These are phyloP conservation scores for Scelioninae gen. 1 DNA, from an alignment of 2,888 invertebrate genomes.

Conservation along the genomic window DNA sequence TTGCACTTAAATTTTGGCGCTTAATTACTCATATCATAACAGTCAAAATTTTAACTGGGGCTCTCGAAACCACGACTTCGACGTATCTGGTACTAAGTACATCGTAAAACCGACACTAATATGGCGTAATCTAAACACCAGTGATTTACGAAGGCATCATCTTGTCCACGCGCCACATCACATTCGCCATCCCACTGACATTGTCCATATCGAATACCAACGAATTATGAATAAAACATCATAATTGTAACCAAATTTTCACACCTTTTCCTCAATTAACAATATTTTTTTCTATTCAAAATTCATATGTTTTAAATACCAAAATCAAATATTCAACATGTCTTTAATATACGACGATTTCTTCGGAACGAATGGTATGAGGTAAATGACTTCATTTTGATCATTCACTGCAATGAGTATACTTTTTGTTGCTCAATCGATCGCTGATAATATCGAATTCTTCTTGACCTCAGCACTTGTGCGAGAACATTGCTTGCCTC, in stretches of 20 bases:
- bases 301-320: constrained; percentile 18
- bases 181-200: constrained; percentile 54
- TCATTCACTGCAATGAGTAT: constrained; percentile 59
- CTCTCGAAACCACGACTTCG: constrained; percentile 68
- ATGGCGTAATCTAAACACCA: constrained; percentile 81
- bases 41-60: constrained; percentile 50
- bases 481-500: constrained; percentile 38
- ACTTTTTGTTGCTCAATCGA: constrained; percentile 51
- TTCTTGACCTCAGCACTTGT: constrained; percentile 61
- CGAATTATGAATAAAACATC: constrained; percentile 13
- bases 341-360: constrained; percentile 46
- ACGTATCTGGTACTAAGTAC: constrained; percentile 75
- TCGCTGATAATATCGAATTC: constrained; percentile 63
- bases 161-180: constrained; percentile 74
- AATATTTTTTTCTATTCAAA: background rate
- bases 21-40: constrained; percentile 6
- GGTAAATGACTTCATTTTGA: constrained; percentile 68
- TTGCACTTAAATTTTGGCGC: background rate
- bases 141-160: constrained; percentile 82
- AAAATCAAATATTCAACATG: constrained; percentile 8
- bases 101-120: constrained; percentile 82
- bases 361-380: constrained; percentile 37
- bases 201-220: constrained; percentile 27
- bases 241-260: constrained; percentile 1
- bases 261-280: background rate